Conservation (phyloP, 2,888 invertebrate genomes). For the Anaspis maculata region DNA sequence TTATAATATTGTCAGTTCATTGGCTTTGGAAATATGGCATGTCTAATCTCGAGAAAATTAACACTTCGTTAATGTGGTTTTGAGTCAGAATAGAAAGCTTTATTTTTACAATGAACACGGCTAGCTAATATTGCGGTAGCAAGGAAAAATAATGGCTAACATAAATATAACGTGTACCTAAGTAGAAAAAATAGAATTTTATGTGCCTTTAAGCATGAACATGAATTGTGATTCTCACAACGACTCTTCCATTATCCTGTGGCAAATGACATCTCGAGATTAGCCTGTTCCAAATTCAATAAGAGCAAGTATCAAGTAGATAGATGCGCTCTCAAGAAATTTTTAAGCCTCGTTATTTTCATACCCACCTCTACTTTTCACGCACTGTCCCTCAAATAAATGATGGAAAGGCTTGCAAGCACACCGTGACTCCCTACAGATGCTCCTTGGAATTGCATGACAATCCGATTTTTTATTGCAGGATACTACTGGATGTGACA, state of each 20-base stretch:
- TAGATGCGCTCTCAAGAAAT: background rate
- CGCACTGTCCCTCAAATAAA: slow-evolving; percentile 28
- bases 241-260: slow-evolving; percentile 1
- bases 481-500: slow-evolving; percentile 10
- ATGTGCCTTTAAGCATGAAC: no score
- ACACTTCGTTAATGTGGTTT: slow-evolving; percentile 1
- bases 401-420: slow-evolving; percentile 32
- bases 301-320: no score
- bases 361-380: slow-evolving; percentile 35
- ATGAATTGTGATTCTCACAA: no score
- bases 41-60: no score
- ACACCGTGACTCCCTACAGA: slow-evolving; percentile 27
- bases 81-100: background rate
- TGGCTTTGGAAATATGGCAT: no score
- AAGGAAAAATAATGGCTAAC: no score
- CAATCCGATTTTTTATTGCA: slow-evolving; percentile 25
- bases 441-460: slow-evolving; percentile 22
- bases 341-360: no score
- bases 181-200: no score
- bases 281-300: no score
- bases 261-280: no score
- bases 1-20: no score
- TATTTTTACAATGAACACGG: background rate
- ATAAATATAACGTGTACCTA: no score
- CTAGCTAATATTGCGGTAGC: background rate